phyloP scores from a whole-genome alignment of 2,113 vertebrate species.

The Lathamus discolor region DNA sequence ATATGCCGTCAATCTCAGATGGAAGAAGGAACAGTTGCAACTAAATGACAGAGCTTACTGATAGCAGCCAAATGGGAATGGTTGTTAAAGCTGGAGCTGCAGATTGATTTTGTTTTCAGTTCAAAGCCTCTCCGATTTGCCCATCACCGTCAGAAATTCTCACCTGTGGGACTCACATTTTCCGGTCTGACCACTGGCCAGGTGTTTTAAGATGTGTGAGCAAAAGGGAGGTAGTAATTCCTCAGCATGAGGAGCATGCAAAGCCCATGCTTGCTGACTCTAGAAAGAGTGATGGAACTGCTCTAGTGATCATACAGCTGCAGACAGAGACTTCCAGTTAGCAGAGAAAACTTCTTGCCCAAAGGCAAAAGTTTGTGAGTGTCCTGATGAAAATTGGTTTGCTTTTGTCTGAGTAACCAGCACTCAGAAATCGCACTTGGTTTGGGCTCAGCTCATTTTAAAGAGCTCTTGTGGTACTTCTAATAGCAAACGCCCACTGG shows the following conservation, averaged over 20 bases:
- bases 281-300: not conserved
- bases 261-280: not conserved
- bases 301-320: not conserved
- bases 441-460: not conserved
- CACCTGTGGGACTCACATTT: not conserved
- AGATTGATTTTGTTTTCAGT: not conserved
- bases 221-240: not conserved
- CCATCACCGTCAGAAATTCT: not conserved
- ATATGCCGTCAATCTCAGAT: not conserved
- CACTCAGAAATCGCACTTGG: not conserved
- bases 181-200: not conserved
- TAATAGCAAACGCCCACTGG: not conserved
- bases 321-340: not conserved
- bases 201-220: not conserved
- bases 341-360: not conserved
- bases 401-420: constrained; percentile 12
- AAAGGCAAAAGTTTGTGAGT: not conserved
- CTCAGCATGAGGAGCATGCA: not conserved
- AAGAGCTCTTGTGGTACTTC: not conserved
- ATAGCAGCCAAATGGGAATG: rapidly evolving
- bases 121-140: not conserved
- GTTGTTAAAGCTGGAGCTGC: not conserved
- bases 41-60: not conserved
- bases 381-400: not conserved
- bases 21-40: not conserved